These are phyloP conservation scores for Isurus oxyrinchus DNA, from an alignment of 2,113 vertebrate genomes.

Conservation along the genomic window DNA sequence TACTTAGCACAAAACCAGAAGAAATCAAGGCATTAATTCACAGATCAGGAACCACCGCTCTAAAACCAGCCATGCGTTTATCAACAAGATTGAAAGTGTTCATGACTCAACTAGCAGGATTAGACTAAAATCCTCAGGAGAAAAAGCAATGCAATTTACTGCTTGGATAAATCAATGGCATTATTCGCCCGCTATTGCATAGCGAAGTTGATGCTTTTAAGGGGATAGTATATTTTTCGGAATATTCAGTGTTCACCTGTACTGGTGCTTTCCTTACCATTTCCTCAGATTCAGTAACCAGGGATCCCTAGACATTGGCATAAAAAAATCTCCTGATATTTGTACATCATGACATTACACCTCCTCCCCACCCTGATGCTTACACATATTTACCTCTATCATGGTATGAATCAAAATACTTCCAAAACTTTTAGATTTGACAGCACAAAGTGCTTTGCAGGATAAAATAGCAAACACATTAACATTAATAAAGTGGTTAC, in stretches of 20 bases:
- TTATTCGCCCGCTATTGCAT: neutral
- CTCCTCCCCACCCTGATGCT: neutral
- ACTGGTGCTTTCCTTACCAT: too few relatives aligned
- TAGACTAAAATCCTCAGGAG: neutral
- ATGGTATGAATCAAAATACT: neutral
- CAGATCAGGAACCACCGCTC: neutral
- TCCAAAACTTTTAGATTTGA: neutral
- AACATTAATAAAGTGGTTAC: neutral
- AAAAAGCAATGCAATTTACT: neutral
- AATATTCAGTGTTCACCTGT: neutral
- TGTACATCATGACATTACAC: neutral
- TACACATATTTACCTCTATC: neutral
- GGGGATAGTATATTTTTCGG: neutral
- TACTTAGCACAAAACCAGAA: constrained; percentile 31
- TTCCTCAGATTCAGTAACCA: neutral
- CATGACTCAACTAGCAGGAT: neutral
- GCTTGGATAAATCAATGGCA: neutral
- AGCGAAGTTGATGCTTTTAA: neutral
- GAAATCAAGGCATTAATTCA: constrained; percentile 40
- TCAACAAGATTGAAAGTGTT: neutral
- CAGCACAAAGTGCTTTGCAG: neutral
- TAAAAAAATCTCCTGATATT: neutral
- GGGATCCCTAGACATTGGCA: neutral
- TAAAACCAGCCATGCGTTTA: neutral
- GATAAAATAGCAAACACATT: neutral